A percentile compares a stretch with the other conserved stretches of the same genome.
phyloP scores from a whole-genome alignment of 1,140 invertebrate species.

The Archivesica marissinica region DNA sequence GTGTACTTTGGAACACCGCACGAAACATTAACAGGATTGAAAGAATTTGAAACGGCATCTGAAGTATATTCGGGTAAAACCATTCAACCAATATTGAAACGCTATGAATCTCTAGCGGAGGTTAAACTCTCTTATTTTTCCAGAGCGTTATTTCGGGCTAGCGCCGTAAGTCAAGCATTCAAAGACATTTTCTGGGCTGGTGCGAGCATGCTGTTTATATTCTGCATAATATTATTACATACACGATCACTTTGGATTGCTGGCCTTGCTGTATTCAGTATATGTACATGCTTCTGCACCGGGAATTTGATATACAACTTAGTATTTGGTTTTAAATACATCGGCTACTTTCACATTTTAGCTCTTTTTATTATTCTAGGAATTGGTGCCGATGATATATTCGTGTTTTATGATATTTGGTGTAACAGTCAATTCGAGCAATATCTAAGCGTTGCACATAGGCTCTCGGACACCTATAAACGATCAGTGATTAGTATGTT shows the following conservation, averaged over 20 bases:
- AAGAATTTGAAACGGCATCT: too few species aligned
- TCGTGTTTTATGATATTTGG: constrained; percentile 74
- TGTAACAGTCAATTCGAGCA: constrained; percentile 42
- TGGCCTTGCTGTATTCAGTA: constrained; percentile 62
- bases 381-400: constrained; percentile 73
- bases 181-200: constrained; percentile 66
- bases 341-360: constrained; percentile 72
- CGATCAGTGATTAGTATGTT: constrained; percentile 69
- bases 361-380: constrained; percentile 75
- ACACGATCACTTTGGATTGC: constrained; percentile 71
- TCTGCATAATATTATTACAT: constrained; percentile 69
- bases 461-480: constrained; percentile 65
- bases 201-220: constrained; percentile 71
- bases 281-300: constrained; percentile 66
- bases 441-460: constrained; percentile 64
- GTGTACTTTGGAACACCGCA: neutral
- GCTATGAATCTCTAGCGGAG: neutral
- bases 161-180: constrained; percentile 55
- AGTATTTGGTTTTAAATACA: too few species aligned
- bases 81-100: too few species aligned
- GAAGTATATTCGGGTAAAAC: too few species aligned
- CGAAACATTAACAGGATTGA: neutral
- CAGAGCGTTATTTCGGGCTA: neutral
- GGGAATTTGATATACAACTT: constrained; percentile 71
- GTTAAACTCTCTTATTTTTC: neutral